These are phyloP conservation scores for Chouioia cunea DNA, from an alignment of 2,888 invertebrate genomes.

Conservation along the genomic window DNA sequence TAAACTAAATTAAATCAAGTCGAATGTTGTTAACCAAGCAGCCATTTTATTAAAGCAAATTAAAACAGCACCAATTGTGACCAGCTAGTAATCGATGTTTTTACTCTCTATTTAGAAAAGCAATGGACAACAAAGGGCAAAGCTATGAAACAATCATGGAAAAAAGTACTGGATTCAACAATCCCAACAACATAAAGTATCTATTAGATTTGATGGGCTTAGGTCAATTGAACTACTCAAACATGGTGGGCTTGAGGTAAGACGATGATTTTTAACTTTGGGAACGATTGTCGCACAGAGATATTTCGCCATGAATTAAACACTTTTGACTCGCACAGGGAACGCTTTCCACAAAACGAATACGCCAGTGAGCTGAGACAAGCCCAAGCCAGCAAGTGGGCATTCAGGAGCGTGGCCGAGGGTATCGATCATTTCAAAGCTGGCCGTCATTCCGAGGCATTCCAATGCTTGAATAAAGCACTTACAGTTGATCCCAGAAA, in stretches of 20 bases:
- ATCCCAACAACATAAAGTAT: conserved; percentile 89
- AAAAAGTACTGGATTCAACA: conserved; percentile 88
- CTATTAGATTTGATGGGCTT: conserved; percentile 83
- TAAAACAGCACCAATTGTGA: not conserved
- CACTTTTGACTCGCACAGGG: too few relatives aligned
- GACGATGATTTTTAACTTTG: conserved; percentile 34
- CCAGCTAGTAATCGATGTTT: conserved; percentile 20
- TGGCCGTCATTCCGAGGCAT: conserved; percentile 92
- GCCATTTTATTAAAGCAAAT: conserved; percentile 56
- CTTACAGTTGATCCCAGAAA: conserved; percentile 91
- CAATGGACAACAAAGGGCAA: conserved; percentile 83
- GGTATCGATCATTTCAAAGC: conserved; percentile 95
- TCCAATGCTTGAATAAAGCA: conserved; percentile 94
- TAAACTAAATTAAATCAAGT: conserved; percentile 19
- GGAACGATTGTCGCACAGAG: not conserved
- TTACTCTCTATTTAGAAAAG: conserved; percentile 73
- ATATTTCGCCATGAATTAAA: not conserved
- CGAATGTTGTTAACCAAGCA: conserved; percentile 61
- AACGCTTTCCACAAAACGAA: conserved; percentile 83
- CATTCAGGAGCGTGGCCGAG: conserved; percentile 91
- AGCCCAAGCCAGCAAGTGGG: conserved; percentile 93
- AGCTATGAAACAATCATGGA: conserved; percentile 85
- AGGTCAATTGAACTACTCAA: conserved; percentile 77
- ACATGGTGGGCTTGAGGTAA: conserved; percentile 80
- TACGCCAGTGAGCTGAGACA: conserved; percentile 88